Base-by-base conservation (phyloP, 2,113 vertebrate species). In the Rhinoderma darwinii region DNA sequence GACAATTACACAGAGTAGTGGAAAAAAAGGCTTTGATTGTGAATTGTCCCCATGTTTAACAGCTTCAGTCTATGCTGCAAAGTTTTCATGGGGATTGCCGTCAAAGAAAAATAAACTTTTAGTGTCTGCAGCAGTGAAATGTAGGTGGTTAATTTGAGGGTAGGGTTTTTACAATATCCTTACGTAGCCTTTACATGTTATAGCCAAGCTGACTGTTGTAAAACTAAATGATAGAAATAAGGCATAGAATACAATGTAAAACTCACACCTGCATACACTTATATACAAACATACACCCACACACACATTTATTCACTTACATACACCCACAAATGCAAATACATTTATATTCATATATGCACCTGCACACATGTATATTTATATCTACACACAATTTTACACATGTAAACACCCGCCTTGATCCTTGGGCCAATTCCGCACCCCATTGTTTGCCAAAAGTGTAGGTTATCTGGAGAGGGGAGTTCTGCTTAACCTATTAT, bases 1-100 rank as follows among this genome's bases (percentile, higher is more conserved):
- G 66, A 73, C 85, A 80, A 84, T 84, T 88, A 84, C 68, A 32
- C 11, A 1, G 66, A 8, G 32, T 41, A 84, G 82, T 15, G 66
- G 4, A 44, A 6, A 44, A 76, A 87, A 88, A 44, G 30, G 54
- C 8, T 84, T 88, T 0, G 84, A 73, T 83, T 85, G 51, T 15
- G 50, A 20, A 75, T 35, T 88, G 89, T 84, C 18, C 2, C 3
- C 61, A 43, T 44, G 43, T 79, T 78, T 51, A 51, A 54, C 77
- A 79, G 77, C 30, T 30, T 37, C 66, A 72, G 70, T 25, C 30
- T 20, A 80, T 80, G 18, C 54, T 7, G 77, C 51, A 59, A 59
- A 80, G 77, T 80, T 80, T 80, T 12, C 32, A 17, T 61, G 18
- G 77, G 37, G 77, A 81, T 61, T 61, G 37, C 35, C n/a, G 25